Evolutionary conservation across 2,888 invertebrate species (phyloP).

Genomic region (Spilarctia lutea): DNA sequence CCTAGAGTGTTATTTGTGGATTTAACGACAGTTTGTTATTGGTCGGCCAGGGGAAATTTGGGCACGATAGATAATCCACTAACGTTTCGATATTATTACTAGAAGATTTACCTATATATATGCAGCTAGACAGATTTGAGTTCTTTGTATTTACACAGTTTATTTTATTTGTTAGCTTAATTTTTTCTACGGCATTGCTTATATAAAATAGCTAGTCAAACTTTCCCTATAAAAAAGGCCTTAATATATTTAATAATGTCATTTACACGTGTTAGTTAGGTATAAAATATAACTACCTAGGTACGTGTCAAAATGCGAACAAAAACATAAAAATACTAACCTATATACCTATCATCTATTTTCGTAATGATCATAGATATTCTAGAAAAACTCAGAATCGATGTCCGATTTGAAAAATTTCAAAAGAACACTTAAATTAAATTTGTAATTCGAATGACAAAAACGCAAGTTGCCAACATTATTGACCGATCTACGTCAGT

Average conservation of each 20-base stretch:
- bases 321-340: not conserved
- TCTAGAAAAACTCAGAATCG: not conserved
- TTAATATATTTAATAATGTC: too few species aligned
- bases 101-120: not conserved
- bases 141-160: not conserved
- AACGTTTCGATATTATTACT: slow-evolving; percentile 23
- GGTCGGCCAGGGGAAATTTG: slow-evolving; percentile 57
- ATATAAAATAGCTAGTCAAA: too few species aligned
- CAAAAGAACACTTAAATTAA: not conserved
- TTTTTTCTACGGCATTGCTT: too few species aligned
- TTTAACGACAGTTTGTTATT: slow-evolving; percentile 68
- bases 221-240: too few species aligned
- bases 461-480: slow-evolving; percentile 20
- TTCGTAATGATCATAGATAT: too few species aligned
- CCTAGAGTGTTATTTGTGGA: slow-evolving; percentile 70
- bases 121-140: not conserved
- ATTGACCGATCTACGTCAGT: slow-evolving; percentile 58
- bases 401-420: not conserved
- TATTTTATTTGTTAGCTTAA: too few species aligned
- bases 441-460: not conserved
- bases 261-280: too few species aligned
- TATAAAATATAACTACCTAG: too few species aligned
- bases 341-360: not conserved
- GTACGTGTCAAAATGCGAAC: too few species aligned
- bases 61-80: slow-evolving; percentile 34